Evolutionary conservation across 2,888 invertebrate genomes (phyloP).

Genomic region (Pinctada fucata): DNA sequence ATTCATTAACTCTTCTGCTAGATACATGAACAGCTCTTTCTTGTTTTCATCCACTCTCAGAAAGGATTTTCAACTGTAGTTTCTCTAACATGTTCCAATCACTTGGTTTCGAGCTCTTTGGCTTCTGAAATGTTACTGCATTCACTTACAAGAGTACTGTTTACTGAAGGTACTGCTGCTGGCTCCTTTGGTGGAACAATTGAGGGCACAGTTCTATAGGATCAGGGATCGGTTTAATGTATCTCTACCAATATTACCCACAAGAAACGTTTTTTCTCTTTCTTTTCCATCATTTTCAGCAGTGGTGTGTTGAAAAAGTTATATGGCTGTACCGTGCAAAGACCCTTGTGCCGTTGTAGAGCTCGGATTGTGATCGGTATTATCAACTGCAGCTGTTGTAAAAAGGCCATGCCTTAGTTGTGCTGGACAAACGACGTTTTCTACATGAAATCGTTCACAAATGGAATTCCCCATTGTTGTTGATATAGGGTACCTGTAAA

Average conservation of each 20-base stretch:
- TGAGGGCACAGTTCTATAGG: background rate
- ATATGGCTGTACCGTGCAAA: slow-evolving; percentile 46
- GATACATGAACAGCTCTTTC: slow-evolving; percentile 41
- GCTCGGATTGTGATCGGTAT: slow-evolving; percentile 49
- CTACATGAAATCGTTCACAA: background rate
- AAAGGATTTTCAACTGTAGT: too few relatives aligned
- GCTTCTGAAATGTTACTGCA: too few relatives aligned
- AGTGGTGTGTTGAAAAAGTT: background rate
- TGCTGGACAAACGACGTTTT: slow-evolving; percentile 37
- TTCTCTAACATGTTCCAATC: too few relatives aligned
- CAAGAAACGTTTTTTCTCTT: background rate
- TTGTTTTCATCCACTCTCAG: slow-evolving; percentile 44
- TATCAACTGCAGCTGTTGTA: slow-evolving; percentile 47
- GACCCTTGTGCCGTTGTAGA: slow-evolving; percentile 46
- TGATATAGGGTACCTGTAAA: too few relatives aligned
- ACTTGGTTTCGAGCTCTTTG: too few relatives aligned
- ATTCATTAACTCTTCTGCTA: slow-evolving; percentile 15
- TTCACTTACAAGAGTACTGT: too few relatives aligned
- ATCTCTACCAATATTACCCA: background rate
- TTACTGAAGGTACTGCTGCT: background rate
- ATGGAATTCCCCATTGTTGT: slow-evolving; percentile 20
- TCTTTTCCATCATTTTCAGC: background rate
- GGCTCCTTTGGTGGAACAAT: background rate
- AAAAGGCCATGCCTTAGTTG: slow-evolving; percentile 39
- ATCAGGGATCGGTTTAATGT: background rate